A percentile compares a stretch with the other conserved stretches of the same genome.
phyloP scores from a whole-genome alignment of 2,888 invertebrate genomes.

The Melanophora roralis region DNA sequence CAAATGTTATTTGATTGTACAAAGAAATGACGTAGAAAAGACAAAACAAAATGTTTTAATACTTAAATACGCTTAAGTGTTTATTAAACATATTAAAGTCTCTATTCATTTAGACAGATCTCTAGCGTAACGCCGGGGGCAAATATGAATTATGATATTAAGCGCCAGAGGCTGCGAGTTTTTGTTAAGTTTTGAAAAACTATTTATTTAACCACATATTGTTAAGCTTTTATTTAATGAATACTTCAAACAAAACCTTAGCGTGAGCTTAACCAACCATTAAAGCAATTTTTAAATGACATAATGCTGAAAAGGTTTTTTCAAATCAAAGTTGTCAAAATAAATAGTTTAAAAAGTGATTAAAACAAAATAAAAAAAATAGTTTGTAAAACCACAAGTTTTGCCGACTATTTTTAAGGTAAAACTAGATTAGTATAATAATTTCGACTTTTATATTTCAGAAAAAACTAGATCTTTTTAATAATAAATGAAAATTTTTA shows the following conservation, averaged over 20 bases:
- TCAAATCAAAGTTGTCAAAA: constrained; percentile 10
- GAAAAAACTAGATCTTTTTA: no score
- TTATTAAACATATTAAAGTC: constrained; percentile 35
- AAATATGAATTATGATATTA: constrained; percentile 53
- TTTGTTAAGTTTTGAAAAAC: constrained; percentile 18
- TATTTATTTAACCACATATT: neutral
- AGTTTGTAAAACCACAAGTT: neutral
- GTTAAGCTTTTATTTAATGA: neutral
- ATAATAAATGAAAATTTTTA: no score
- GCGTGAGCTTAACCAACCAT: neutral
- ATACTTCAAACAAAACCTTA: constrained; percentile 4
- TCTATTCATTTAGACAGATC: constrained; percentile 17
- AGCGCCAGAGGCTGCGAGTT: constrained; percentile 48
- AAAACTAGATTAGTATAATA: neutral
- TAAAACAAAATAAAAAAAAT: no score
- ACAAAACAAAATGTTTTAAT: constrained; percentile 17
- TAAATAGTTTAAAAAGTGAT: neutral
- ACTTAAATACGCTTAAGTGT: constrained; percentile 16
- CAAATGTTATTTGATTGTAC: constrained; percentile 38
- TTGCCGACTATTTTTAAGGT: neutral
- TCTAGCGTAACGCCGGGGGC: neutral
- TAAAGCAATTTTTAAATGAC: constrained; percentile 42
- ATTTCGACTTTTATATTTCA: neutral
- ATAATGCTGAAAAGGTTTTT: constrained; percentile 46
- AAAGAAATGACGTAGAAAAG: constrained; percentile 18